Base-by-base conservation (phyloP, 2,888 invertebrate species). In the Dryococelus australis region DNA sequence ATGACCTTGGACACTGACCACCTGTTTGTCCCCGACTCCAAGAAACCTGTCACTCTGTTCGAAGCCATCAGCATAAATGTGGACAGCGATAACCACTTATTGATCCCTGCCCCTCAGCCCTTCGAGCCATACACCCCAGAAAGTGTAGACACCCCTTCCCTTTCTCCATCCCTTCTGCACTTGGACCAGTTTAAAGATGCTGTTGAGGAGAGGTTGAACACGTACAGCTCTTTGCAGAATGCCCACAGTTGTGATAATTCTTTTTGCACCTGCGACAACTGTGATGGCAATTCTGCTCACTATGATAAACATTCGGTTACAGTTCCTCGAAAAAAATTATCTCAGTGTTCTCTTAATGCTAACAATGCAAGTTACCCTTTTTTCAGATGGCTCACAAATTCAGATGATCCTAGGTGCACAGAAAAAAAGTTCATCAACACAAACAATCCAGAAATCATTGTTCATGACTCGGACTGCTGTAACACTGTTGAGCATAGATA, bases 81-180 rank as follows among this genome's bases (percentile, higher is more conserved):
- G 43, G 65, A 35, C 65, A 65, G 84, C 28, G 83, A 80, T 26
- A 43, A 86, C 53, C 47, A 81, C 27, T 85, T 88, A 53, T 86
- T 86, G 35, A 24, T 79, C 84, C 87, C 83, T 43, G 27, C 89
- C 88, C 88, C 91, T 90, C 91, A 92, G 91, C 92, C 94, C 92
- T 92, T 95, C 90, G 96, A 96, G 90, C 97, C 97, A 0, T 97
- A 97, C 90, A 97, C 97, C 0, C 97, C 97, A n/a, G 97, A 97
- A 91, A 96, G 96, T 91, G 94, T 95, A 89, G 97, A 97, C 90
- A 96, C 96, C 35, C 96, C 95, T 90, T 96, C 96, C 84, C 96
- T 97, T 85, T 92, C 92, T 87, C 91, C 91, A 86, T 87, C 91
- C 87, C 87, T 91, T 12, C 27, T 43, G 24, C 83, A 35, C 83